phyloP scores from a whole-genome alignment of 2,113 vertebrate genomes.

The Piaya cayana region DNA sequence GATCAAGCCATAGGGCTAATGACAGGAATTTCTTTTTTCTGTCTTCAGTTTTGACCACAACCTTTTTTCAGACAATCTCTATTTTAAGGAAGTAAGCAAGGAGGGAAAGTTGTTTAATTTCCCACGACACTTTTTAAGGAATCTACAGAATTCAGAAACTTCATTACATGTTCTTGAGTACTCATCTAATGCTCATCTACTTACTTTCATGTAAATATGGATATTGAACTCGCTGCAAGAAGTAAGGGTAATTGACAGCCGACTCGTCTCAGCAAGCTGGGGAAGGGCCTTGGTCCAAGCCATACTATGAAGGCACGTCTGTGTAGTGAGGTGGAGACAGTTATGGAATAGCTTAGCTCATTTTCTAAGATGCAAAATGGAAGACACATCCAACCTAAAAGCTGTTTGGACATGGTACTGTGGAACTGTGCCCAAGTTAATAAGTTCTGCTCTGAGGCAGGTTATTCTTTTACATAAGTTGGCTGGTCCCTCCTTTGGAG shows the following conservation, averaged over 20 bases:
- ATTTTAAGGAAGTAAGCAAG: neutral
- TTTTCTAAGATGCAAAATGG: conserved; percentile 58
- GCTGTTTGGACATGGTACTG: conserved; percentile 26
- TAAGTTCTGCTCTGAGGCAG: conserved; percentile 44
- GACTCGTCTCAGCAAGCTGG: conserved; percentile 24
- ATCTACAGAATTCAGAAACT: neutral
- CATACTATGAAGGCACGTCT: conserved; percentile 30
- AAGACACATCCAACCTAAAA: conserved; percentile 42
- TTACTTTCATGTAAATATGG: neutral
- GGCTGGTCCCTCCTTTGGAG: conserved; percentile 18
- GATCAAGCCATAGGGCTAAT: neutral
- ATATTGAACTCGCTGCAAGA: neutral
- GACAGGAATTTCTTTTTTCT: neutral
- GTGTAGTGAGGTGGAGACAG: conserved; percentile 34
- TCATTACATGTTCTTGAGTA: neutral
- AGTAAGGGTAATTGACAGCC: neutral
- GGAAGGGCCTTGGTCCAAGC: conserved; percentile 27
- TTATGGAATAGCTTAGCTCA: conserved; percentile 56
- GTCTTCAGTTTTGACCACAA: neutral
- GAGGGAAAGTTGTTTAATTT: neutral
- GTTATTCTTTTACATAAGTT: conserved; percentile 47
- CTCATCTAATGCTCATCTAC: neutral
- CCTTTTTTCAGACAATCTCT: neutral
- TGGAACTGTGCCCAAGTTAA: conserved; percentile 51
- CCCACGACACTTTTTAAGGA: neutral